Evolutionary conservation across 2,797 vertebrate genomes (phyloP), one percentile per base, ranked within the genome.

Genomic region (Enteromius treurensis): DNA sequence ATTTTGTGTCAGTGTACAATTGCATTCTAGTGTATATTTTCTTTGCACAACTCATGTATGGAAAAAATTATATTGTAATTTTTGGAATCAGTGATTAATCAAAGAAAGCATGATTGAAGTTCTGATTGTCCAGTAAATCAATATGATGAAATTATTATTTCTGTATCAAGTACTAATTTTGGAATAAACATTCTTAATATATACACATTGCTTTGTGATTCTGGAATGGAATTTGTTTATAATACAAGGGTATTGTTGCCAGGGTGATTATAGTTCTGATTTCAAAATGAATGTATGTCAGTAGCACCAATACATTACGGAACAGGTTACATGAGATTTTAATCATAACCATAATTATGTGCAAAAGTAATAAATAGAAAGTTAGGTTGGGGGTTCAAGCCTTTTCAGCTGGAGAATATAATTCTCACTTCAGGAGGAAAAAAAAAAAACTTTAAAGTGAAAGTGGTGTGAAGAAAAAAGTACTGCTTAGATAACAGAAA

Each of bases 81-180:
- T 94, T 93, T 92, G 90, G 86, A 93, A 91, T 90, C 85, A n/a
- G 91, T 95, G 91, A 91, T 92, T 93, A 90, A 93, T 94, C 93
- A 92, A 91, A 91, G 91, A 93, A 94, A 91, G 94, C 95, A 95
- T 95, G 94, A 91, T 87, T 92, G 91, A 92, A 94, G 90, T 94
- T 92, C 92, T 93, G 93, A 94, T 93, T 95, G 94, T 94, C 92
- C 93, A 90, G 92, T 92, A 91, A 87, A 90, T 93, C 91, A 83
- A 92, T 94, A 93, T 94, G 81, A 92, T 88, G 49, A 88, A 95
- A 95, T 95, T 90, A 95, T 92, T 96, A 94, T 95, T 95, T 95
- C 92, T 96, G 94, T 97, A 97, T 96, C 90, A 83, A 86, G 92
- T 94, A 94, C 95, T 91, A 91, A 92, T 96, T 98, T 98, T 96